These are phyloP conservation scores for Nematolebias whitei DNA, from an alignment of 2,113 vertebrate genomes.

Conservation along the genomic window DNA sequence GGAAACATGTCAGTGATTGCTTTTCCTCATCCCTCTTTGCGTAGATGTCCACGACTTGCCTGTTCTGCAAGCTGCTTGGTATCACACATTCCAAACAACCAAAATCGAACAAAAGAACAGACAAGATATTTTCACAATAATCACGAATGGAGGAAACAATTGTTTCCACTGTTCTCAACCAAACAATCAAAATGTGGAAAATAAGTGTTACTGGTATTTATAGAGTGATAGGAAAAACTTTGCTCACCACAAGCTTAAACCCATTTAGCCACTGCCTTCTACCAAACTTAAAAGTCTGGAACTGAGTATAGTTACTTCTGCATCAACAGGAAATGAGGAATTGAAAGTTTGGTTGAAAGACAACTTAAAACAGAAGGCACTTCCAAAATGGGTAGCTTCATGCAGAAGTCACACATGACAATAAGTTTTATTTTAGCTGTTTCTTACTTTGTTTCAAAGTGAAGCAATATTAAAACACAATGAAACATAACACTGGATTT, in stretches of 20 bases:
- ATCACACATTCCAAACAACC: background rate
- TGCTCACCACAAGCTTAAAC: background rate
- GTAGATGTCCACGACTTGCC: background rate
- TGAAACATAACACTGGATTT: no score
- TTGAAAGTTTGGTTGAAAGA: slow-evolving; percentile 5
- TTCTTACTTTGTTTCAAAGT: no score
- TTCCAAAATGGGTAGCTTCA: background rate
- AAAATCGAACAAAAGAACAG: background rate
- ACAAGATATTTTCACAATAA: background rate
- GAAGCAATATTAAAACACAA: no score
- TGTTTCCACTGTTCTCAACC: background rate
- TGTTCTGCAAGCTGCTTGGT: slow-evolving; percentile 22
- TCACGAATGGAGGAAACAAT: background rate
- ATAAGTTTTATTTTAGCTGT: background rate
- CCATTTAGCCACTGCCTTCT: background rate
- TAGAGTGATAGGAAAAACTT: background rate
- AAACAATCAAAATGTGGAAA: background rate
- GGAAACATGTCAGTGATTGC: slow-evolving; percentile 5
- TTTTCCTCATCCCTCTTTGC: background rate
- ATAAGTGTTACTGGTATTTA: slow-evolving; percentile 6
- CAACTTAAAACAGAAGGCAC: background rate
- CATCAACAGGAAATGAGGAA: slow-evolving; percentile 39
- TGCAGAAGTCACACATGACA: background rate
- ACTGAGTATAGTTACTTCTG: slow-evolving; percentile 5
- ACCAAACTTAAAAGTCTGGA: slow-evolving; percentile 3